A percentile compares a stretch with the other conserved stretches of the same genome.
phyloP scores from a whole-genome alignment of 2,113 vertebrate genomes.

The Riparia riparia region DNA sequence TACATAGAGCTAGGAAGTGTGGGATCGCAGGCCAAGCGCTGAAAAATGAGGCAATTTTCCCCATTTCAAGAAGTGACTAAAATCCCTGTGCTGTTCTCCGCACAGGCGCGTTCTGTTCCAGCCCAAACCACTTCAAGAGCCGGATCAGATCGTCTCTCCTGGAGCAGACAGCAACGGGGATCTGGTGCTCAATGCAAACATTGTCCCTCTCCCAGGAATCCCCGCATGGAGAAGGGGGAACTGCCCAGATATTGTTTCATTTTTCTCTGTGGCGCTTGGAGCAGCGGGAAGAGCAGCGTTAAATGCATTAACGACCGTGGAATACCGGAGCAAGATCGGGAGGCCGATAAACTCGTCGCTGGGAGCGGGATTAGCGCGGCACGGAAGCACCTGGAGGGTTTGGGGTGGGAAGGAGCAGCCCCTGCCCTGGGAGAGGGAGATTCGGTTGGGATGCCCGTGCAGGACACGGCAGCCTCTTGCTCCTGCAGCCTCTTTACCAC shows the following conservation, averaged over 20 bases:
- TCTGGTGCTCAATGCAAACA: background rate
- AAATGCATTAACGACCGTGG: background rate
- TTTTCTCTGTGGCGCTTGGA: background rate
- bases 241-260: background rate
- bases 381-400: background rate
- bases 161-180: background rate
- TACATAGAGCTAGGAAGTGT: constrained; percentile 57
- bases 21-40: constrained; percentile 52
- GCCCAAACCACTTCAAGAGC: constrained; percentile 61
- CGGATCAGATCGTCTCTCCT: background rate
- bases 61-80: constrained; percentile 67
- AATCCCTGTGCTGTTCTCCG: constrained; percentile 59
- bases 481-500: fast-evolving
- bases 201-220: background rate
- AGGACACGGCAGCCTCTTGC: fast-evolving
- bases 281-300: background rate
- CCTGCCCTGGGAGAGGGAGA: background rate
- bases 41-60: constrained; percentile 71
- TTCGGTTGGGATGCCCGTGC: background rate
- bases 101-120: constrained; percentile 64
- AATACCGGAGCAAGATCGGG: background rate
- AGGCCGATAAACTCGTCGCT: background rate
- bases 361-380: fast-evolving
- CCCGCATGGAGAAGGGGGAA: background rate
- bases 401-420: background rate